Conservation (phyloP, 2,888 invertebrate genomes). For the Caenorhabditis sp. region DNA sequence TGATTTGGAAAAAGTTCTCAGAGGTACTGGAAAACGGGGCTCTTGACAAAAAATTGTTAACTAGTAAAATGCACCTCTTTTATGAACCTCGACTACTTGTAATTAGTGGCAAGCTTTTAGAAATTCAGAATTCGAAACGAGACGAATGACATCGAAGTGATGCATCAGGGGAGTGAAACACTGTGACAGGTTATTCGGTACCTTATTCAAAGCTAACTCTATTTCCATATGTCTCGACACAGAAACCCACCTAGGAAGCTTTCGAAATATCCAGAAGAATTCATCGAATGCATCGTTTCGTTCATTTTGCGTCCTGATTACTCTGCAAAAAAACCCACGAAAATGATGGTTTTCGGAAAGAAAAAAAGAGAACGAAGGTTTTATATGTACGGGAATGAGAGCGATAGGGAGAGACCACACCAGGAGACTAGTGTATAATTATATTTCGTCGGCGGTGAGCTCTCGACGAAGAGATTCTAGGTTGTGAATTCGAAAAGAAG, state of each 20-base stretch:
- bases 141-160: too few relatives aligned
- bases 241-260: constrained; percentile 26
- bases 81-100: too few relatives aligned
- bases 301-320: not conserved
- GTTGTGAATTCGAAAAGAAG: not conserved
- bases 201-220: too few relatives aligned
- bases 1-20: too few relatives aligned
- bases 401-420: constrained; percentile 36
- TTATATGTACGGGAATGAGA: constrained; percentile 13
- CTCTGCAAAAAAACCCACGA: not conserved
- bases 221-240: not conserved
- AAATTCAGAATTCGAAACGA: too few relatives aligned
- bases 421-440: constrained; percentile 26
- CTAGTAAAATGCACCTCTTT: too few relatives aligned
- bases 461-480: constrained; percentile 4
- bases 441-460: constrained; percentile 22
- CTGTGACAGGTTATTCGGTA: too few relatives aligned
- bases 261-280: constrained; percentile 5
- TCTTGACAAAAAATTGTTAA: too few relatives aligned
- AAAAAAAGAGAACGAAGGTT: not conserved
- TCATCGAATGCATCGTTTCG: constrained; percentile 30
- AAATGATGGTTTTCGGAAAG: not conserved
- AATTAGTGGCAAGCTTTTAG: too few relatives aligned
- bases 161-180: too few relatives aligned
- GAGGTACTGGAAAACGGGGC: too few relatives aligned